Evolutionary conservation across 2,113 vertebrate species (phyloP).

Genomic region (Melanotaenia duboulayi): DNA sequence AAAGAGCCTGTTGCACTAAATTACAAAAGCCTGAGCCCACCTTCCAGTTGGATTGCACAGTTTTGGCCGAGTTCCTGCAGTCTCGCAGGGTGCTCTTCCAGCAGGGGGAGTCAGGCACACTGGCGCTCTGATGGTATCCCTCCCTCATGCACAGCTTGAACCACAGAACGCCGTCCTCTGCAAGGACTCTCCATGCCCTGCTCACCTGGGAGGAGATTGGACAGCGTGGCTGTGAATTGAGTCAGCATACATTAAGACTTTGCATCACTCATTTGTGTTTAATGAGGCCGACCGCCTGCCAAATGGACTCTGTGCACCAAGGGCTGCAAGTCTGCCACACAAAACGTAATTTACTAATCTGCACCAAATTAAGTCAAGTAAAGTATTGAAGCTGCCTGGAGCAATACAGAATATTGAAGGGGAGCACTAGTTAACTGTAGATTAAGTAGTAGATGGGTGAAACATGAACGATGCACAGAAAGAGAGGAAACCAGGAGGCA

Average conservation of each 20-base stretch:
- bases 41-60: slow-evolving; percentile 94
- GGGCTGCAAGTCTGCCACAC: slow-evolving; percentile 3
- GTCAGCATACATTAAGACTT: slow-evolving; percentile 60
- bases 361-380: slow-evolving; percentile 19
- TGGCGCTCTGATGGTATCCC: slow-evolving; percentile 83
- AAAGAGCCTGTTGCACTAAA: not conserved
- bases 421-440: not conserved
- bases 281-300: slow-evolving; percentile 44
- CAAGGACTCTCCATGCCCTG: slow-evolving; percentile 90
- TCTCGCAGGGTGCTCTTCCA: slow-evolving; percentile 92
- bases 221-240: slow-evolving; percentile 27
- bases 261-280: slow-evolving; percentile 37
- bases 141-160: slow-evolving; percentile 88
- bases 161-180: slow-evolving; percentile 94
- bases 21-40: slow-evolving; percentile 67
- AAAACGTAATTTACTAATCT: slow-evolving; percentile 40
- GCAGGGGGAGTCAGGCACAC: slow-evolving; percentile 88
- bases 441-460: not conserved
- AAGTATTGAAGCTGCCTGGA: not conserved
- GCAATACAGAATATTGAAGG: not conserved
- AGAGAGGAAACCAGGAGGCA: not conserved
- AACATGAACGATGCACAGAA: not conserved
- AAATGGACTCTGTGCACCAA: slow-evolving; percentile 22
- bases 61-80: slow-evolving; percentile 84
- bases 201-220: slow-evolving; percentile 88